phyloP scores from a whole-genome alignment of 2,888 invertebrate species.

The Rhogogaster chlorosoma region DNA sequence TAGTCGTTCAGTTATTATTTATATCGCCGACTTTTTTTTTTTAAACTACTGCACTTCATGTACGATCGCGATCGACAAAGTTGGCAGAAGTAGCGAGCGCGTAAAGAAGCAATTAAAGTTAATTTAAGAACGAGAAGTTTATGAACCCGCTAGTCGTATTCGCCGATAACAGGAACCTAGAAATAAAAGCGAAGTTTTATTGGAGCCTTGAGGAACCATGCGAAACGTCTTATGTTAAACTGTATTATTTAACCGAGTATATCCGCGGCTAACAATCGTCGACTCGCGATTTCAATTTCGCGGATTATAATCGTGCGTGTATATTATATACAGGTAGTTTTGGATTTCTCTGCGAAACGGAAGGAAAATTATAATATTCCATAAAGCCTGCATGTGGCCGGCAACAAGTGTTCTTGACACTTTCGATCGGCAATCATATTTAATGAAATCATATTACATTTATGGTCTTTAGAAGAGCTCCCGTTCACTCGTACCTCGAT shows the following conservation, averaged over 20 bases:
- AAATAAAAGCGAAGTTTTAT: conserved; percentile 18
- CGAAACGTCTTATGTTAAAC: conserved; percentile 14
- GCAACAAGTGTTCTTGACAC: conserved; percentile 17
- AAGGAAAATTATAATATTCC: background rate
- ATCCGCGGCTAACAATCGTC: background rate
- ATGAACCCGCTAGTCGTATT: background rate
- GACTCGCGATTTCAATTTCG: background rate
- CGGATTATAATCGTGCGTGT: background rate
- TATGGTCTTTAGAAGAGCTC: background rate
- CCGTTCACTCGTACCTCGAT: background rate
- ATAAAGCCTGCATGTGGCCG: background rate
- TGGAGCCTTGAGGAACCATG: background rate
- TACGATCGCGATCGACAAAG: background rate
- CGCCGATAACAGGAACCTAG: conserved; percentile 12
- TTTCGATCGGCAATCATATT: background rate
- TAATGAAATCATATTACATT: background rate
- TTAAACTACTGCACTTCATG: background rate
- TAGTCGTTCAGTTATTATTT: background rate
- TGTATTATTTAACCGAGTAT: background rate
- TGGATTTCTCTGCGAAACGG: background rate
- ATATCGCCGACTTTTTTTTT: background rate
- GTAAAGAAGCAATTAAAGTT: conserved; percentile 45
- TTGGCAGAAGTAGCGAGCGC: background rate
- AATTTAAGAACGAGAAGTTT: conserved; percentile 23
- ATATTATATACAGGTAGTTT: too few species aligned